These are phyloP conservation scores for Drosophila barbarae DNA, from an alignment of 2,888 invertebrate genomes.

Conservation along the genomic window DNA sequence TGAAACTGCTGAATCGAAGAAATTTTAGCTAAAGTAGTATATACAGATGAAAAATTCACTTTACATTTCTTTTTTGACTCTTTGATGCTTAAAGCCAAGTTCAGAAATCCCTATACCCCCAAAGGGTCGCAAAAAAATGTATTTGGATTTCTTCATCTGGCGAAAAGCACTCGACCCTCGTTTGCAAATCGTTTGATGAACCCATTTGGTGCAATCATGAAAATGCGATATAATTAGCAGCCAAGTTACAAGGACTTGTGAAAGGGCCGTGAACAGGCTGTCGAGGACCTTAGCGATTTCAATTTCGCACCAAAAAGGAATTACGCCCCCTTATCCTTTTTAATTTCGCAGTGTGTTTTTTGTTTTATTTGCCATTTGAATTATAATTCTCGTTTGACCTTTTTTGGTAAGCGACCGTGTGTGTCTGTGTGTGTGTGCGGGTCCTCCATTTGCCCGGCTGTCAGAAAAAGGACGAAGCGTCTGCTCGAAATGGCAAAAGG, in stretches of 20 bases:
- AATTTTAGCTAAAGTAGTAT: not conserved
- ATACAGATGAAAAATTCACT: slow-evolving; percentile 1
- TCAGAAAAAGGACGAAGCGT: slow-evolving; percentile 44
- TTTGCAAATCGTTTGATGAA: slow-evolving; percentile 40
- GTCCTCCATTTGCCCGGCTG: slow-evolving; percentile 37
- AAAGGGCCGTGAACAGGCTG: slow-evolving; percentile 25
- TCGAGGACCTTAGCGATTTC: slow-evolving; percentile 53
- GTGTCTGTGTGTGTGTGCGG: slow-evolving; percentile 13
- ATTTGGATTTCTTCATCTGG: slow-evolving; percentile 13
- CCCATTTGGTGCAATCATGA: slow-evolving; percentile 41
- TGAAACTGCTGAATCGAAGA: slow-evolving; percentile 13
- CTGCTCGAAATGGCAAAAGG: slow-evolving; percentile 69
- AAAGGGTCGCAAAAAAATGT: slow-evolving; percentile 7
- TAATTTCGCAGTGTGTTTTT: slow-evolving; percentile 43
- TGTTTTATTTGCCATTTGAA: slow-evolving; percentile 50
- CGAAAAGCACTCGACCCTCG: slow-evolving; percentile 33
- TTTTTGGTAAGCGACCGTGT: slow-evolving; percentile 31
- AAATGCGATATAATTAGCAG: slow-evolving; percentile 42
- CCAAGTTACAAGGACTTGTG: slow-evolving; percentile 32
- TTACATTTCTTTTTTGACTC: slow-evolving; percentile 1
- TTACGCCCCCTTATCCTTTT: slow-evolving; percentile 49
- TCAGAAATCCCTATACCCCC: not conserved
- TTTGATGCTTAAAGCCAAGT: not conserved
- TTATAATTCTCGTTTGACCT: slow-evolving; percentile 54
- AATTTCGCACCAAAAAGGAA: slow-evolving; percentile 60